Evolutionary conservation across 2,113 vertebrate genomes (phyloP), one percentile per base, ranked within the genome.

Genomic region (Cyanoramphus novaezelandiae): DNA sequence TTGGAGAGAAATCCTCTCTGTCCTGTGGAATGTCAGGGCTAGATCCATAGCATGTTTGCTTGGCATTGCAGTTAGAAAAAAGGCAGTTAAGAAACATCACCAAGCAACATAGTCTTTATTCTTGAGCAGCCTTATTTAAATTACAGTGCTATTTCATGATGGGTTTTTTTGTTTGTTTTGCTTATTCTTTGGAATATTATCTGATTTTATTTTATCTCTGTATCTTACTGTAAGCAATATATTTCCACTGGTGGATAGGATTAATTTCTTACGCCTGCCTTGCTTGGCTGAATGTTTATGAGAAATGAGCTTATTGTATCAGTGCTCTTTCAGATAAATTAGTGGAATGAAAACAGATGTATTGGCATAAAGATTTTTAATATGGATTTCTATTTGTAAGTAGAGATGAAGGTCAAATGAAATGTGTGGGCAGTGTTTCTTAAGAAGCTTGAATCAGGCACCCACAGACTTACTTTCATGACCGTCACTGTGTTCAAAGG

Each of bases 181-280:
- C 71, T 86, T 86, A 50, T 88, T 92, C 68, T 86, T 80, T 70
- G 28, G 53, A 71, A 89, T 86, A 74, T 86, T 82, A 71, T 82
- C 93, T 90, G n/a, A 74, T 93, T 88, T 90, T 72, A 64, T 70
- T 92, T 82, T 91, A 85, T 83, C 72, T 18, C 43, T 86, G 4
- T 88, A 88, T 96, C 68, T 95, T 94, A 64, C 27, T 88, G 50
- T 88, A 86, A 96, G 86, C 37, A 92, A 80, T 94, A 44, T 71
- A 79, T 93, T 91, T 92, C 68, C 46, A 41, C 27, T 83, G 68
- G n/a, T 90, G 53, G 49, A 39, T 90, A n/a, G 85, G 92, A 94
- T 82, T 95, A 63, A 94, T 94, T 94, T 96, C 85, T 91, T 88
- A 43, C 23, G 59, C 49, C 37, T 90, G 20, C 24, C 46, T 74